These are phyloP conservation scores for Siniperca obscura DNA, from an alignment of 2,797 vertebrate species.

Conservation along the genomic window DNA sequence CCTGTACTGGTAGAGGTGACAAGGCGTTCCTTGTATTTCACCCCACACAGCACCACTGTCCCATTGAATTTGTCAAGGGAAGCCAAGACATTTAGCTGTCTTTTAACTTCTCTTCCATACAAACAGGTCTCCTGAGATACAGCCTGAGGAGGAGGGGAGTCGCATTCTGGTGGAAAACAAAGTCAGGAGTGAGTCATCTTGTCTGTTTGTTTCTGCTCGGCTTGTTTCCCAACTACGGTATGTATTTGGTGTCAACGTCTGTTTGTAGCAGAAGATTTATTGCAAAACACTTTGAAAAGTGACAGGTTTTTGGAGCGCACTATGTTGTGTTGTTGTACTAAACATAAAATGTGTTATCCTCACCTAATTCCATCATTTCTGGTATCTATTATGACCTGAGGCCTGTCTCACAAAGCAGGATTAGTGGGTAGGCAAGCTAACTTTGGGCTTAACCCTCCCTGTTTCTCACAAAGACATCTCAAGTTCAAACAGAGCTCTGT, in stretches of 20 bases:
- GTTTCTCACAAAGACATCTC: constrained; percentile 62
- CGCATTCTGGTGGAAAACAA: constrained; percentile 59
- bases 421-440: constrained; percentile 55
- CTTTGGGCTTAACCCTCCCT: constrained; percentile 54
- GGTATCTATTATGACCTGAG: constrained; percentile 48
- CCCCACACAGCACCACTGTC: constrained; percentile 66
- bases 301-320: constrained; percentile 47
- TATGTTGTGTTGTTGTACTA: constrained; percentile 42
- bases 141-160: constrained; percentile 53
- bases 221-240: constrained; percentile 55
- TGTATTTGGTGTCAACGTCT: constrained; percentile 58
- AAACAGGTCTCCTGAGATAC: constrained; percentile 72
- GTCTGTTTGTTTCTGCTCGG: constrained; percentile 69
- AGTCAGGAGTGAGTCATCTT: constrained; percentile 67
- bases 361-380: constrained; percentile 59
- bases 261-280: constrained; percentile 61
- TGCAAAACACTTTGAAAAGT: constrained; percentile 56
- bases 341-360: constrained; percentile 55
- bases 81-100: constrained; percentile 77
- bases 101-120: constrained; percentile 77
- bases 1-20: constrained; percentile 62
- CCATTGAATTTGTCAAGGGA: constrained; percentile 74
- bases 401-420: constrained; percentile 56
- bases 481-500: constrained; percentile 56
- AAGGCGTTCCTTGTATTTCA: constrained; percentile 61